Base-by-base conservation (phyloP, 2,113 vertebrate species). In the Trichechus manatus region DNA sequence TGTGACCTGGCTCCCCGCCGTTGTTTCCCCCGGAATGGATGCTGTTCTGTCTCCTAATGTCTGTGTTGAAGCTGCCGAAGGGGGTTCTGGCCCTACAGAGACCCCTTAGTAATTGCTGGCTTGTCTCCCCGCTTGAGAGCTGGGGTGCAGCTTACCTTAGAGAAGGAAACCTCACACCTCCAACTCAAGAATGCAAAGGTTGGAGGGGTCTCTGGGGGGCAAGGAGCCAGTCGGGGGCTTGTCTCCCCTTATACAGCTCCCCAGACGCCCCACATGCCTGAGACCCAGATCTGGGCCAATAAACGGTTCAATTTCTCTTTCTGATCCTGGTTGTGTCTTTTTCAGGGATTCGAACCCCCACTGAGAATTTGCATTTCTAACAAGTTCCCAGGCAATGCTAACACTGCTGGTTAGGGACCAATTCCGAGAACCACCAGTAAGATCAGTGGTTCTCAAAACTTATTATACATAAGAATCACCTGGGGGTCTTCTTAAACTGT, bases 231-330 rank as follows among this genome's bases (percentile, higher is more conserved):
- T 33, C 0, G 59, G 75, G 81, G 85, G 79, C n/a, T 79, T 77
- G 39, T 61, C 47, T 96, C 81, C 59, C 86, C 50, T 78, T 36
- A 84, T 33, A 85, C 11, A 85, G 88, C 92, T 94, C 83, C 96
- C 96, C 92, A 59, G 66, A 86, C 19, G 33, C 17, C 50, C 68
- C 44, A 87, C 50, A 31, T 75, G 79, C 89, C 93, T 3, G 82
- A 89, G 79, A 56, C 81, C 87, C 82, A 39, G 87, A 47, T 39
- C 68, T 75, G 91, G 93, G 93, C 83, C 64, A 97, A 98, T 98
- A 98, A 98, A 97, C 22, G 66, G 95, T 97, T 97, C 86, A 42
- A 4, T 97, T 94, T 93, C 63, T 92, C 36, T 66, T 92, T 68
- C 61, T 66, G 42, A 36, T 89, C 39, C 17, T 39, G 8, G 9